Evolutionary conservation across 2,113 vertebrate species (phyloP), one percentile per base, ranked within the genome.

Genomic region (Saiga tatarica): DNA sequence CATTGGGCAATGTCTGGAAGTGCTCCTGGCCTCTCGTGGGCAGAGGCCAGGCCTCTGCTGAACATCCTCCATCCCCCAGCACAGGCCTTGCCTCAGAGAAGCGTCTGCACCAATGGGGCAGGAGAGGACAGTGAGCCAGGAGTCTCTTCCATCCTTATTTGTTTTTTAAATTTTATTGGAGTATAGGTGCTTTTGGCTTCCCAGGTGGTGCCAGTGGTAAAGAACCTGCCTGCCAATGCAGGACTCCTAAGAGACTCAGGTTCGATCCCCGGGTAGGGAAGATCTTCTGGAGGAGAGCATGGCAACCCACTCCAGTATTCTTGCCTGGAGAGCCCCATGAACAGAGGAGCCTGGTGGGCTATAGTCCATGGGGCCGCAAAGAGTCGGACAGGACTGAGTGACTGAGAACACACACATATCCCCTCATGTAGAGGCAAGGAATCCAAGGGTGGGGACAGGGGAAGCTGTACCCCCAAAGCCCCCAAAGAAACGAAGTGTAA

Each of bases 1-100:
- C 87, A 53, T 7, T 26, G 21, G 92, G 47, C 93, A 57, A 11
- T 19, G 16, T 45, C 55, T 12, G 26, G 16, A 19, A 53, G 28
- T 0, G 8, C 45, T 36, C 0, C n/a, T 33, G 62, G 85, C 4
- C 1, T 62, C 86, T 26, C 0, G 0, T 25, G 57, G 60, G 84
- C 7, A 33, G n/a, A 7, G 16, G 36, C 62, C 10, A 3, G n/a
- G 62, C 5, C 10, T 8, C 47, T 16, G 74, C 59, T 59, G 5
- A 33, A 4, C 39, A 19, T 23, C 76, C n/a, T 19, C 5, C 8
- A 53, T 53, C n/a, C 23, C 64, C 12, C 42, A 13, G 45, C 11
- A 59, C 19, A 50, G 76, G 16, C 28, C 76, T 71, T 52, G 7
- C 8, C 4, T 2, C 26, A 33, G 25, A 25, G 89, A 47, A 33